Evolutionary conservation across 2,113 vertebrate species (phyloP).

Genomic region (Neogobius melanostomus): DNA sequence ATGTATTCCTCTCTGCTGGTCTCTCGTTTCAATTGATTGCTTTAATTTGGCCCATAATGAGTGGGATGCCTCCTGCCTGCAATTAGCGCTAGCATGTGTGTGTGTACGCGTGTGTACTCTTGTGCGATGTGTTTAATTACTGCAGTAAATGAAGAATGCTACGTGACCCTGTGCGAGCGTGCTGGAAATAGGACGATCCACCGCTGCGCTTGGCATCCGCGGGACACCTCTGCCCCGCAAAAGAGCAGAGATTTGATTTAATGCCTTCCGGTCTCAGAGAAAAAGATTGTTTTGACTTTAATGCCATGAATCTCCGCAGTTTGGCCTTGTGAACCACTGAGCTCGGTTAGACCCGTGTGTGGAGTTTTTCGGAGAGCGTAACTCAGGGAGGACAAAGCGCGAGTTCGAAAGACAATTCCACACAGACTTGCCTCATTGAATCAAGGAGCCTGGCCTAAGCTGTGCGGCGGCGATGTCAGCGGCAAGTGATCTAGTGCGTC

Average conservation of each 20-base stretch:
- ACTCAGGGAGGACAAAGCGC: background rate
- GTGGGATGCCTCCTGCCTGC: slow-evolving; percentile 53
- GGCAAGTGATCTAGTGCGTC: slow-evolving; percentile 1
- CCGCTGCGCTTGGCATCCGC: slow-evolving; percentile 39
- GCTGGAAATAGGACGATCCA: slow-evolving; percentile 46
- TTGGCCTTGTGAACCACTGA: slow-evolving; percentile 32
- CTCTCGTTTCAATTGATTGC: slow-evolving; percentile 67
- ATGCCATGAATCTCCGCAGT: slow-evolving; percentile 10
- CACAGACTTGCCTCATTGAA: background rate
- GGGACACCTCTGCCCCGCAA: slow-evolving; percentile 33
- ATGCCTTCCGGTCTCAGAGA: slow-evolving; percentile 29
- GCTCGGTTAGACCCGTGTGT: background rate
- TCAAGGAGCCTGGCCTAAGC: slow-evolving; percentile 4
- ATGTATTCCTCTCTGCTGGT: slow-evolving; percentile 58
- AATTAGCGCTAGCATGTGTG: slow-evolving; percentile 48
- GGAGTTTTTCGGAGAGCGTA: slow-evolving; percentile 10
- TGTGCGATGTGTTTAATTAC: slow-evolving; percentile 64
- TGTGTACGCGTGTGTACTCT: slow-evolving; percentile 30
- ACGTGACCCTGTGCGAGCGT: slow-evolving; percentile 51
- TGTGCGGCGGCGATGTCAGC: background rate
- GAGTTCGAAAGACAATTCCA: background rate
- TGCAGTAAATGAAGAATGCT: slow-evolving; percentile 58
- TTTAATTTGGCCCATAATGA: slow-evolving; percentile 68
- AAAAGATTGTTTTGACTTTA: slow-evolving; percentile 17
- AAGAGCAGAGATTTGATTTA: slow-evolving; percentile 31